phyloP scores from a whole-genome alignment of 2,888 invertebrate species.

The Agapostemon virescens region DNA sequence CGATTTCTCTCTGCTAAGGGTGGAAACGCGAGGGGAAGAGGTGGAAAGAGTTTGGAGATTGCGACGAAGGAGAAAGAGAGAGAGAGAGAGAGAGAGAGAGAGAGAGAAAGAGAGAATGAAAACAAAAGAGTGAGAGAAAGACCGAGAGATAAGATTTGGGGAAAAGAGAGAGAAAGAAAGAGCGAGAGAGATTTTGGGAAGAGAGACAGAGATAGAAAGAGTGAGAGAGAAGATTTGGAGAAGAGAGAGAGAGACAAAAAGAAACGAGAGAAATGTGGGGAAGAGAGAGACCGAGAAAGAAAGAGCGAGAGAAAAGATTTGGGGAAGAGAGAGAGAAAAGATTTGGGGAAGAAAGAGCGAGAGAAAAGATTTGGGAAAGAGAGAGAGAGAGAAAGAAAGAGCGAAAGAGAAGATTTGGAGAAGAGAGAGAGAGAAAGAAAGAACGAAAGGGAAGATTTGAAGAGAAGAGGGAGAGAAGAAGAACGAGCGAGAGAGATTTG shows the following conservation, averaged over 20 bases:
- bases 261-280: neutral
- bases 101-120: conserved; percentile 31
- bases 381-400: no score
- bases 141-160: no score
- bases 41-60: neutral
- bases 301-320: neutral
- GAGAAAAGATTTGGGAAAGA: no score
- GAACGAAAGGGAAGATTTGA: no score
- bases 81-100: neutral
- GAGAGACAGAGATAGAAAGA: no score
- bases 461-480: no score
- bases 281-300: neutral
- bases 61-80: neutral
- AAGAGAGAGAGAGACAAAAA: neutral
- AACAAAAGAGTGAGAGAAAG: no score
- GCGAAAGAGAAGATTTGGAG: neutral
- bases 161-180: no score
- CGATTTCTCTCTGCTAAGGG: neutral
- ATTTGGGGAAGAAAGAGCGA: neutral
- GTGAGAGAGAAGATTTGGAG: neutral
- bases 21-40: neutral
- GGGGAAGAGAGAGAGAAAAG: conserved; percentile 29
- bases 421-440: conserved; percentile 20
- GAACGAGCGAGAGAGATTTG: no score
- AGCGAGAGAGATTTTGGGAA: no score